These are phyloP conservation scores for Plagiodera versicolora DNA, from an alignment of 2,888 invertebrate species.

Conservation along the genomic window DNA sequence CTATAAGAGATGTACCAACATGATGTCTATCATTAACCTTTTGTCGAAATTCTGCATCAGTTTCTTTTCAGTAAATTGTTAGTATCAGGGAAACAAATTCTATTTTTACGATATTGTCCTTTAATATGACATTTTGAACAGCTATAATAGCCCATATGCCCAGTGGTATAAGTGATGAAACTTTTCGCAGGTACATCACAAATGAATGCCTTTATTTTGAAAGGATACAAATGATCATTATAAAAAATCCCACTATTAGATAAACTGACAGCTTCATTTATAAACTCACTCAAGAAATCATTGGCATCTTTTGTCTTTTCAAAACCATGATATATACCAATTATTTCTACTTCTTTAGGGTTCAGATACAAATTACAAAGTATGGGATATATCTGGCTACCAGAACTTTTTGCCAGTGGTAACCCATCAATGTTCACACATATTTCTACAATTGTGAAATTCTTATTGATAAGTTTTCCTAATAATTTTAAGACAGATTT, in stretches of 20 bases:
- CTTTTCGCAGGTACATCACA: constrained; percentile 24
- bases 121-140: constrained; percentile 21
- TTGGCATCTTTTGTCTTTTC: constrained; percentile 23
- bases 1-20: constrained; percentile 13
- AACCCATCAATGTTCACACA: constrained; percentile 25
- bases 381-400: constrained; percentile 24
- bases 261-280: constrained; percentile 17
- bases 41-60: constrained; percentile 15
- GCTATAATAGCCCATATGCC: constrained; percentile 16
- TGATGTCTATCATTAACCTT: constrained; percentile 14
- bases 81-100: constrained; percentile 20
- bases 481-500: constrained; percentile 11
- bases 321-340: constrained; percentile 27
- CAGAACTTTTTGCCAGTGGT: constrained; percentile 25
- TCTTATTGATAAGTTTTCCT: not conserved
- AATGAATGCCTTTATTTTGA: constrained; percentile 21
- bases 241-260: constrained; percentile 6
- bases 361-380: constrained; percentile 12
- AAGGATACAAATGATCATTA: constrained; percentile 6
- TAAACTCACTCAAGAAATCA: constrained; percentile 24
- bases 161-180: constrained; percentile 16
- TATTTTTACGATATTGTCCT: constrained; percentile 19
- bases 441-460: constrained; percentile 10
- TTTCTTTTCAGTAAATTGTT: constrained; percentile 15
- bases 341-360: constrained; percentile 12